Conservation (phyloP, 2,113 vertebrate genomes). For the Melanostigma gelatinosum region DNA sequence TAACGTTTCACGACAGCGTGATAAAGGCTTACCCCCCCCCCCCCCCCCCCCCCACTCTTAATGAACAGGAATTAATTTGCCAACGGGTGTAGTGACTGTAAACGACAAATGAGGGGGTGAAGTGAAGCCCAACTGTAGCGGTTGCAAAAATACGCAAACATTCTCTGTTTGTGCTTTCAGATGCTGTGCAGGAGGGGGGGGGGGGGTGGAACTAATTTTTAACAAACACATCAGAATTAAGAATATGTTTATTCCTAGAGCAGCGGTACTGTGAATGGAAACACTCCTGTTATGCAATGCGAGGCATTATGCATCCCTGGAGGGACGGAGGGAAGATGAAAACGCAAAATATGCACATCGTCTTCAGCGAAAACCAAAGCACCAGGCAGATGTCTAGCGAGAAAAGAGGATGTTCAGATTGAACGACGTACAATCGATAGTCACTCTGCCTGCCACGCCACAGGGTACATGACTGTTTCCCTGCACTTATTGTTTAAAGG, state of each 20-base stretch:
- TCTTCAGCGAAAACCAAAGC: constrained; percentile 73
- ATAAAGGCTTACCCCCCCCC: constrained; percentile 23
- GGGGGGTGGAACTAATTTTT: constrained; percentile 41
- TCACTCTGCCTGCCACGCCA: constrained; percentile 46
- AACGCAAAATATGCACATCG: constrained; percentile 76
- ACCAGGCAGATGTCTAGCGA: constrained; percentile 28
- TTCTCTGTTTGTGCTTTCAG: constrained; percentile 30
- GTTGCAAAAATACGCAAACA: constrained; percentile 24
- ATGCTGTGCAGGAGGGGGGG: constrained; percentile 25
- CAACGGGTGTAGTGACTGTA: not conserved
- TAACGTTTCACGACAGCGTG: constrained; percentile 22
- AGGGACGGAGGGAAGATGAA: constrained; percentile 58
- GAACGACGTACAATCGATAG: constrained; percentile 74
- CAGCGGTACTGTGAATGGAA: constrained; percentile 58
- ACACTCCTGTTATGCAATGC: constrained; percentile 69
- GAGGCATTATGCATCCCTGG: constrained; percentile 71
- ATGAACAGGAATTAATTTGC: constrained; percentile 35
- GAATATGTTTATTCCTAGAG: constrained; percentile 70
- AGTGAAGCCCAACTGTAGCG: constrained; percentile 8
- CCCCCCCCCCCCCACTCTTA: not conserved
- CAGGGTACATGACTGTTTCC: constrained; percentile 35
- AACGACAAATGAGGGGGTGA: constrained; percentile 16
- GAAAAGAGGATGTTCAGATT: constrained; percentile 61
- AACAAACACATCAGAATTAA: constrained; percentile 55
- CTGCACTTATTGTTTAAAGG: constrained; percentile 41